Conservation (phyloP, 1,140 invertebrate species). For the Lanistes nyassanus region DNA sequence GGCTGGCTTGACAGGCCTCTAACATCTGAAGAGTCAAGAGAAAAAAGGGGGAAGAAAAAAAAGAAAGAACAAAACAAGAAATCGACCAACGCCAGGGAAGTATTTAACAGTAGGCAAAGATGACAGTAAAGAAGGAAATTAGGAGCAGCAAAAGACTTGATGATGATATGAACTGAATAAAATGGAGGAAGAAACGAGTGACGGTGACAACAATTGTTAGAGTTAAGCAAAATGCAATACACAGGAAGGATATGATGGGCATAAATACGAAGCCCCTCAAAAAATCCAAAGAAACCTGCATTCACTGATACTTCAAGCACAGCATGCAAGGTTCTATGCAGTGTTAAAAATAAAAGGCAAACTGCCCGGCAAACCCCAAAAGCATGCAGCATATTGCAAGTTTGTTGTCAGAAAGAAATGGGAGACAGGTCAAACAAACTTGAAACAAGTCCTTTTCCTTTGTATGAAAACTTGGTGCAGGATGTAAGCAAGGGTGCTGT, state of each 20-base stretch:
- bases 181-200: no score
- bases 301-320: conserved; percentile 27
- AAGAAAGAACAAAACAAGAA: conserved; percentile 21
- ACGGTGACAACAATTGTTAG: no score
- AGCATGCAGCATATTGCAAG: conserved; percentile 23
- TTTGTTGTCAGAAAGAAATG: no score
- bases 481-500: no score
- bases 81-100: neutral
- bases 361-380: conserved; percentile 15
- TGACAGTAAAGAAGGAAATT: neutral
- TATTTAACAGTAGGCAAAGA: conserved; percentile 1
- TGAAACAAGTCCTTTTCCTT: no score
- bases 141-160: no score
- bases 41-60: conserved; percentile 40
- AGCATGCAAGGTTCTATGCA: conserved; percentile 19
- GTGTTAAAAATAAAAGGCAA: conserved; percentile 1
- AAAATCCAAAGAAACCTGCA: conserved; percentile 24
- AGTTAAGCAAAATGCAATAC: no score
- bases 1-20: conserved; percentile 47
- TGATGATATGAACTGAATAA: no score
- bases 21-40: conserved; percentile 51
- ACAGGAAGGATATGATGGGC: no score
- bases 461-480: no score
- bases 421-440: no score
- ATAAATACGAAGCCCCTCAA: no score